phyloP scores from a whole-genome alignment of 2,888 invertebrate species.

The Thecophora atra region DNA sequence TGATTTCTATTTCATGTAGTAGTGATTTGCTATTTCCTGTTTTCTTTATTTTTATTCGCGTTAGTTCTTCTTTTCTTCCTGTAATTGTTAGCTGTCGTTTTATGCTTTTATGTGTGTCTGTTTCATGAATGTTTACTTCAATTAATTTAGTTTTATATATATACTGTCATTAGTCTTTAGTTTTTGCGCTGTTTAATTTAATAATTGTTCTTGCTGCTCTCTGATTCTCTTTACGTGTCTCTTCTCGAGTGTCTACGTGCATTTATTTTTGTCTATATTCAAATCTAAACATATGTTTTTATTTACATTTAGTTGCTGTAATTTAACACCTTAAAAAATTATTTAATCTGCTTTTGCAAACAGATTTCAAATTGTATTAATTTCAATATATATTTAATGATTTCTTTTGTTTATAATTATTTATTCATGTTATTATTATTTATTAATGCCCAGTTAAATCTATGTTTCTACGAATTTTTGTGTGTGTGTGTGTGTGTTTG shows the following conservation, averaged over 20 bases:
- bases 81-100: background rate
- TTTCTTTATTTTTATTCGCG: background rate
- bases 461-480: background rate
- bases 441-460: conserved; percentile 1
- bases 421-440: background rate
- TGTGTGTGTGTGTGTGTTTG: conserved; percentile 12
- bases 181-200: background rate
- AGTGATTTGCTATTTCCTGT: background rate
- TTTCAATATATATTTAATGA: background rate
- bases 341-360: conserved; percentile 32
- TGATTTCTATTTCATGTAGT: no score
- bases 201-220: background rate
- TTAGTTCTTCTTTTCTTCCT: background rate
- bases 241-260: background rate
- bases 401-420: background rate
- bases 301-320: conserved; percentile 28
- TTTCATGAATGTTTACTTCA: no score
- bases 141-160: conserved; percentile 16
- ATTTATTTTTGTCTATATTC: background rate
- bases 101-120: no score
- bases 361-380: conserved; percentile 2
- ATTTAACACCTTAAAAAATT: conserved; percentile 22
- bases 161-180: conserved; percentile 20
- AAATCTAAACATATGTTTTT: conserved; percentile 15
- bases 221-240: background rate